Conservation (phyloP, 2,888 invertebrate genomes). For the Apeira syringaria region DNA sequence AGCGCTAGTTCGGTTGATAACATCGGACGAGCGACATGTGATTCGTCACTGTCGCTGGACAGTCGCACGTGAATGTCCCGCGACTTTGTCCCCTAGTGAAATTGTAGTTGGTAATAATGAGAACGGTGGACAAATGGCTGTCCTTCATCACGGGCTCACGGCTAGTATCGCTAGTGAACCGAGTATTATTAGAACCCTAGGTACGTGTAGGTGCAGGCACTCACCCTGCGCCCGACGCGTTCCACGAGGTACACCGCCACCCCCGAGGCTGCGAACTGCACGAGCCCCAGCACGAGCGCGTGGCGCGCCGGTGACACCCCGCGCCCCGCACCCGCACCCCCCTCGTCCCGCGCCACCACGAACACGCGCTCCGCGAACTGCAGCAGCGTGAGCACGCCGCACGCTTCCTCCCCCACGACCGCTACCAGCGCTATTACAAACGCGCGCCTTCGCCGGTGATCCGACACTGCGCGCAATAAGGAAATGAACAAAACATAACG, state of each 20-base stretch:
- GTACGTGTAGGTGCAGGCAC: too few species aligned
- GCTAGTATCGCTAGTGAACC: too few species aligned
- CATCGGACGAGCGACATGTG: too few species aligned
- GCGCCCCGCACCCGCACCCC: conserved; percentile 1
- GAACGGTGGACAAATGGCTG: too few species aligned
- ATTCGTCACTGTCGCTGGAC: too few species aligned
- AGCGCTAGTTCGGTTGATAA: too few species aligned
- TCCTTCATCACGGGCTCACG: too few species aligned
- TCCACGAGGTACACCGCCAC: conserved; percentile 58
- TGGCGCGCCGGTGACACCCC: conserved; percentile 22
- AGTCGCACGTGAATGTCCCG: too few species aligned
- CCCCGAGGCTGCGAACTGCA: conserved; percentile 51
- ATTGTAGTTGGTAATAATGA: too few species aligned
- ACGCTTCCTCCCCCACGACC: conserved; percentile 63
- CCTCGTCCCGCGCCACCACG: conserved; percentile 40
- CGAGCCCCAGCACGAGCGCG: conserved; percentile 53
- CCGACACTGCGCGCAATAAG: conserved; percentile 46
- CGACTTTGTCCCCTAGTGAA: too few species aligned
- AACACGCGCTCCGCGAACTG: conserved; percentile 69
- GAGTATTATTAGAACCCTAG: too few species aligned
- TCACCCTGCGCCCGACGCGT: conserved; percentile 57
- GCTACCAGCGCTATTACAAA: conserved; percentile 48
- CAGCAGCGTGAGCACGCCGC: conserved; percentile 61
- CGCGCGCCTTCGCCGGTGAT: conserved; percentile 49
- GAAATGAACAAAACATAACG: too few species aligned